Percentiles rank a stretch among this genome's conserved stretches.
Evolutionary conservation across 2,888 invertebrate genomes (phyloP).

Genomic region (Orthosia incerta): DNA sequence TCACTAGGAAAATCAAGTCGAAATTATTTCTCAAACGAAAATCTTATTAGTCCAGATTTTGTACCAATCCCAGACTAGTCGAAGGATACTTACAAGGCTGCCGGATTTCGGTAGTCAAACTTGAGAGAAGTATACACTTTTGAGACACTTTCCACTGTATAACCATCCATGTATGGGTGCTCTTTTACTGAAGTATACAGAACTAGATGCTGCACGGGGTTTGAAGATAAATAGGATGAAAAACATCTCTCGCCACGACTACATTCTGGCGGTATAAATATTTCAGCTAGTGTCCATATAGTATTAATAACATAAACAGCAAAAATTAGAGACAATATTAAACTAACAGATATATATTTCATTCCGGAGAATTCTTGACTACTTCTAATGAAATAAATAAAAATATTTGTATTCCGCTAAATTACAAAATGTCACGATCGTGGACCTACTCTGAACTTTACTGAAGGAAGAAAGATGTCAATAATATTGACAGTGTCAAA

Average conservation of each 20-base stretch:
- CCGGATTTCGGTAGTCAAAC: conserved; percentile 92
- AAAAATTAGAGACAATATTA: conserved; percentile 92
- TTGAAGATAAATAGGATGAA: conserved; percentile 92
- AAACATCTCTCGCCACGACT: conserved; percentile 92
- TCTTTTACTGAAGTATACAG: conserved; percentile 92
- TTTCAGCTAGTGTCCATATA: conserved; percentile 94
- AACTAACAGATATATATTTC: conserved; percentile 91
- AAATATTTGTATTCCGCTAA: conserved; percentile 19
- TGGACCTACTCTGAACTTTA: background rate
- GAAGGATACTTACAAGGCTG: conserved; percentile 78
- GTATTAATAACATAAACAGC: conserved; percentile 93
- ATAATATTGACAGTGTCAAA: background rate
- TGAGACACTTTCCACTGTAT: conserved; percentile 81
- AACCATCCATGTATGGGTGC: conserved; percentile 90
- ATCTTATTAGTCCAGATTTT: background rate
- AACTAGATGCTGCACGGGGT: conserved; percentile 93
- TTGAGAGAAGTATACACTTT: conserved; percentile 91
- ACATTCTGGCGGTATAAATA: conserved; percentile 94
- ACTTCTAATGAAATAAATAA: conserved; percentile 25
- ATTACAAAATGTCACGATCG: conserved; percentile 9
- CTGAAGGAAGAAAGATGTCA: background rate
- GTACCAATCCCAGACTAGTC: background rate
- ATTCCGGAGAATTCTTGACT: conserved; percentile 67
- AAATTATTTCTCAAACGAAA: background rate
- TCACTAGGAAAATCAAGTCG: conserved; percentile 87